Percentiles rank a stretch among this genome's conserved stretches.
Evolutionary conservation across 2,888 invertebrate species (phyloP).

Genomic region (Endotricha flammealis): DNA sequence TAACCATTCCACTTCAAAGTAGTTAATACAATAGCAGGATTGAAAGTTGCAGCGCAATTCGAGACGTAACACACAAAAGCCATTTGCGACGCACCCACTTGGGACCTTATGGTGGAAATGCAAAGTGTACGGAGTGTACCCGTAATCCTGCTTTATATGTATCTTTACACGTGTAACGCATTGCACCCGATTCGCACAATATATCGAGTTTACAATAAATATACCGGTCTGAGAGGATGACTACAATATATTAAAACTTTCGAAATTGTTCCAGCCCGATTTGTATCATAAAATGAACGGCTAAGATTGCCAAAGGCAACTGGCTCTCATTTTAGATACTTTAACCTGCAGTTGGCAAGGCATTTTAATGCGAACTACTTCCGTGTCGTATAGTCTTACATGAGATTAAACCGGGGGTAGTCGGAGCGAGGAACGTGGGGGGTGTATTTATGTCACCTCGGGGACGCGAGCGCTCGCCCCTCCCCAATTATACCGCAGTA

Average conservation of each 20-base stretch:
- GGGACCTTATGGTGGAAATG: constrained; percentile 31
- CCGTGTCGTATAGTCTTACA: constrained; percentile 64
- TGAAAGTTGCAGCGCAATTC: constrained; percentile 25
- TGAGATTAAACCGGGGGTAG: constrained; percentile 70
- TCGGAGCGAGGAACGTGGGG: constrained; percentile 55
- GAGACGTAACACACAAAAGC: constrained; percentile 50
- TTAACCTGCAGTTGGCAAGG: constrained; percentile 45
- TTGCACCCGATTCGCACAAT: constrained; percentile 16
- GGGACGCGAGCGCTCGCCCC: constrained; percentile 73
- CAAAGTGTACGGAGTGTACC: constrained; percentile 12
- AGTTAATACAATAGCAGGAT: not conserved
- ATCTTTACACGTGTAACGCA: constrained; percentile 18
- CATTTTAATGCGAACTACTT: constrained; percentile 58
- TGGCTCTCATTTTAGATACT: constrained; percentile 31
- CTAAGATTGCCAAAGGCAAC: constrained; percentile 10
- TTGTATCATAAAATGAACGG: constrained; percentile 3
- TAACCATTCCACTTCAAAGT: too few species aligned
- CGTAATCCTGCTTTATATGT: constrained; percentile 16
- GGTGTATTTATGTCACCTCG: constrained; percentile 77
- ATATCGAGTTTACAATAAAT: not conserved
- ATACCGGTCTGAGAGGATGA: not conserved
- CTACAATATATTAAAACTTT: constrained; percentile 7
- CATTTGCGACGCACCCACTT: constrained; percentile 55
- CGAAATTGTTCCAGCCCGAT: constrained; percentile 5
- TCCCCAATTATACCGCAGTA: constrained; percentile 79